Evolutionary conservation across 2,797 vertebrate genomes (phyloP), one percentile per base, ranked within the genome.

Genomic region (Rallus crepitans): DNA sequence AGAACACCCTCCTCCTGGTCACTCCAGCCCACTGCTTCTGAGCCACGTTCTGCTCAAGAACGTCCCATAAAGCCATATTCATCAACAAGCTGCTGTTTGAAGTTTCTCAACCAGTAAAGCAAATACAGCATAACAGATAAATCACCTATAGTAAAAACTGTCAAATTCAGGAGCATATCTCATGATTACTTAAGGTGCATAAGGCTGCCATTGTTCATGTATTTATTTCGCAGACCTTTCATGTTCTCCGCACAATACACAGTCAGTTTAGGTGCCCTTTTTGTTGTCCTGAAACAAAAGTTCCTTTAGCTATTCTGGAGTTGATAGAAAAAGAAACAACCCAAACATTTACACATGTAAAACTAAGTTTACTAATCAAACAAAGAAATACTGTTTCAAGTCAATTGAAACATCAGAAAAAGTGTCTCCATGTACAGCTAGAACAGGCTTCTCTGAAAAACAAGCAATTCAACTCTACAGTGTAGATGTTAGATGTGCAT

Each of bases 401-500:
- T 25, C 39, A 79, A 87, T 35, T 6, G 39, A 87, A 48, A 30
- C 35, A 80, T 56, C 48, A 77, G 52, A 33, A 66, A 56, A 60
- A 91, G 21, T 18, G 4, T 56, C 37, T 42, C 39, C 12, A 2
- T 33, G 42, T 39, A 91, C 31, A 48, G 37, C 81, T 93, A 94
- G 89, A 90, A 89, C 89, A 87, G 73, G 91, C 63, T 87, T n/a
- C 42, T 92, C 86, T 39, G 55, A 86, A 94, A 93, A 87, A 45
- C 4, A 1, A 83, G 47, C 19, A 53, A 79, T 52, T 57, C 33
- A 72, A 2, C 18, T 55, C 42, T 21, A 42, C 66, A 27, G 64
- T 39, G 15, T 11, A 23, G 12, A 7, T 5, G 11, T 13, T 28
- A 2, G 40, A 27, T 39, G 71, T 70, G 87, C 60, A 56, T 35